phyloP scores from a whole-genome alignment of 2,888 invertebrate species.

The Eristalinus sepulchralis region DNA sequence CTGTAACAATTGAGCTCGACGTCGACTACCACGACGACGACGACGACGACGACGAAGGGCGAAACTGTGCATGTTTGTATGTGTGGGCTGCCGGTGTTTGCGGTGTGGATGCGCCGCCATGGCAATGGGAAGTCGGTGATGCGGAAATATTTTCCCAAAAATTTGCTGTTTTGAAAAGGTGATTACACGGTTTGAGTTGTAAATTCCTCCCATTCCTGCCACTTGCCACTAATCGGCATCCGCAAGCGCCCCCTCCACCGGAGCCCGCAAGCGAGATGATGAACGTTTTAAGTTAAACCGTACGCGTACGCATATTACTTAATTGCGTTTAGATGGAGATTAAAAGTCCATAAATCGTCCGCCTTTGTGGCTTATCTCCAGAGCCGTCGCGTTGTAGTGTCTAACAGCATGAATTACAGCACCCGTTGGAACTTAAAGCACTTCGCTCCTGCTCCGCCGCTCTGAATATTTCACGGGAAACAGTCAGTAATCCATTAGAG shows the following conservation, averaged over 20 bases:
- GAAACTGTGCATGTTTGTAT: not conserved
- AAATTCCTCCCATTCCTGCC: not conserved
- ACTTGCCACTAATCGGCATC: not conserved
- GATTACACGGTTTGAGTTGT: conserved; percentile 2
- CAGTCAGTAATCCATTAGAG: conserved; percentile 43
- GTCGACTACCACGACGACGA: not conserved
- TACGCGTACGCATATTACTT: conserved; percentile 43
- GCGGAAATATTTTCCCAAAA: conserved; percentile 24
- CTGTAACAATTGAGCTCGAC: conserved; percentile 3
- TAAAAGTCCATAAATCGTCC: conserved; percentile 49
- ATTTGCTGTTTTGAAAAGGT: conserved; percentile 13
- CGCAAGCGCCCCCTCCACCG: not conserved
- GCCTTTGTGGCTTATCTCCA: conserved; percentile 37
- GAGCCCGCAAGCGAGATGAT: conserved; percentile 1
- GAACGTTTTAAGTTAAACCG: conserved; percentile 24
- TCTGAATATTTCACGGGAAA: conserved; percentile 46
- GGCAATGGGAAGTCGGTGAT: not conserved
- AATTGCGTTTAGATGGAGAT: conserved; percentile 58
- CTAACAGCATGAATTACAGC: conserved; percentile 41
- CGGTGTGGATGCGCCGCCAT: not conserved
- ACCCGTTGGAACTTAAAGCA: conserved; percentile 45
- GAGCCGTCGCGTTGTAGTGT: conserved; percentile 9
- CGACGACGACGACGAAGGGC: not conserved
- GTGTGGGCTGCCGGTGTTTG: not conserved
- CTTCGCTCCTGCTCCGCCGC: not conserved